Percentiles rank a stretch among this genome's conserved stretches.
phyloP scores from a whole-genome alignment of 2,888 invertebrate genomes.

The Tetanocera ferruginea region DNA sequence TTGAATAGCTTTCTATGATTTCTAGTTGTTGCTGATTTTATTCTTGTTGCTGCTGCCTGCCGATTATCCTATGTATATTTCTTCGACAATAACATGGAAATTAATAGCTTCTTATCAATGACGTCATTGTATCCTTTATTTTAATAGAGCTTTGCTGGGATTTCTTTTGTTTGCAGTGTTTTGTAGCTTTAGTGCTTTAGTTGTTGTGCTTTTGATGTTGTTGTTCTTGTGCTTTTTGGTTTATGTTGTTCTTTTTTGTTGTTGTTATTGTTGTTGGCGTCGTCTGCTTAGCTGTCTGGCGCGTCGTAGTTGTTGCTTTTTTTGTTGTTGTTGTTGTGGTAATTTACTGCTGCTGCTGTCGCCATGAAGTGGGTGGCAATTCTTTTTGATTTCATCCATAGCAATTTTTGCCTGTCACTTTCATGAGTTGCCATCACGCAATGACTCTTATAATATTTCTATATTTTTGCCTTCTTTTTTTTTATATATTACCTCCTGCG shows the following conservation, averaged over 20 bases:
- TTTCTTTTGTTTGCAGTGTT: too few relatives aligned
- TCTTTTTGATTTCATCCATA: conserved; percentile 14
- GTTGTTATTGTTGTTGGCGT: conserved; percentile 31
- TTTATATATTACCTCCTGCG: not conserved
- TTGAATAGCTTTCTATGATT: not conserved
- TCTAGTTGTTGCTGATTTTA: not conserved
- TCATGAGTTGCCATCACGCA: conserved; percentile 55
- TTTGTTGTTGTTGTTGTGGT: conserved; percentile 32
- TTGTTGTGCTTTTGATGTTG: not conserved
- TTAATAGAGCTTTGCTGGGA: too few relatives aligned
- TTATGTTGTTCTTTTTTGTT: conserved; percentile 44
- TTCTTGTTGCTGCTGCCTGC: too few relatives aligned
- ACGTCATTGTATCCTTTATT: too few relatives aligned
- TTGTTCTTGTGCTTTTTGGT: conserved; percentile 29
- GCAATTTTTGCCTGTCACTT: conserved; percentile 9
- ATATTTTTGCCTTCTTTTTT: conserved; percentile 6
- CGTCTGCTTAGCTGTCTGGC: conserved; percentile 28
- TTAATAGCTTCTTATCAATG: too few relatives aligned
- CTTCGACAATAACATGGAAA: too few relatives aligned
- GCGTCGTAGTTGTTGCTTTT: conserved; percentile 27
- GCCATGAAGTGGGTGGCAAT: conserved; percentile 18
- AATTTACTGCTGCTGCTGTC: conserved; percentile 31
- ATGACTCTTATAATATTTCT: conserved; percentile 40
- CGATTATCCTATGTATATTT: too few relatives aligned
- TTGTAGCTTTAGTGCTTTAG: not conserved